Evolutionary conservation across 2,113 vertebrate species (phyloP).

Genomic region (Panthera uncia): DNA sequence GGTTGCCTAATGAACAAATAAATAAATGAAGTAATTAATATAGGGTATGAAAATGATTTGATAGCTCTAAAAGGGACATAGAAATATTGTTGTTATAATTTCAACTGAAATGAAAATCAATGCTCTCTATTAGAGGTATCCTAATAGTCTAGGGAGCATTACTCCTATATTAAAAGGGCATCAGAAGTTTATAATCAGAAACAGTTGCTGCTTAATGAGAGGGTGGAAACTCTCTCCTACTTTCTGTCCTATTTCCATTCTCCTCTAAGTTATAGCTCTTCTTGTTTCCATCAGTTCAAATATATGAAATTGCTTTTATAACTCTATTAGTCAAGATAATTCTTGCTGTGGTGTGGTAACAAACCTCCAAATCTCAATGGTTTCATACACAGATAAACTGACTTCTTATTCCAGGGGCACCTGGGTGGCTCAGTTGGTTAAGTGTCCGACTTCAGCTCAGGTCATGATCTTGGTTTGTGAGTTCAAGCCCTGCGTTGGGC

Average conservation of each 20-base stretch:
- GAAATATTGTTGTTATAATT: background rate
- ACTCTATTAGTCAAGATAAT: background rate
- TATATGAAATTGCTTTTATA: background rate
- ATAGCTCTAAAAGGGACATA: background rate
- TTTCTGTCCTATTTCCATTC: background rate
- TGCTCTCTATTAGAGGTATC: background rate
- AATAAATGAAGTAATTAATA: background rate
- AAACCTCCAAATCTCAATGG: background rate
- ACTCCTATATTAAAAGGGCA: background rate
- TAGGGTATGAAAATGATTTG: background rate
- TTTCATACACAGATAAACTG: background rate
- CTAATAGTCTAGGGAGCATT: background rate
- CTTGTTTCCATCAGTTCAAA: background rate
- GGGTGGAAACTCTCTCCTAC: background rate
- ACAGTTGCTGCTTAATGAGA: background rate
- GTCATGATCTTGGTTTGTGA: too few relatives aligned
- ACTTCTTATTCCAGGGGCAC: background rate
- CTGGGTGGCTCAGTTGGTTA: too few relatives aligned
- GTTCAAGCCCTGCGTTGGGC: too few relatives aligned
- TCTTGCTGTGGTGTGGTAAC: background rate
- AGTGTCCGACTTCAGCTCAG: too few relatives aligned
- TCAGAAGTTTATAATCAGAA: background rate
- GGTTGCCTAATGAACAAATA: slow-evolving; percentile 1
- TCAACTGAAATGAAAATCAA: background rate
- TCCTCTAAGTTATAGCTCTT: background rate